Evolutionary conservation across 2,113 vertebrate genomes (phyloP), one percentile per base, ranked within the genome.

Genomic region (Coptodon bakossiorum): DNA sequence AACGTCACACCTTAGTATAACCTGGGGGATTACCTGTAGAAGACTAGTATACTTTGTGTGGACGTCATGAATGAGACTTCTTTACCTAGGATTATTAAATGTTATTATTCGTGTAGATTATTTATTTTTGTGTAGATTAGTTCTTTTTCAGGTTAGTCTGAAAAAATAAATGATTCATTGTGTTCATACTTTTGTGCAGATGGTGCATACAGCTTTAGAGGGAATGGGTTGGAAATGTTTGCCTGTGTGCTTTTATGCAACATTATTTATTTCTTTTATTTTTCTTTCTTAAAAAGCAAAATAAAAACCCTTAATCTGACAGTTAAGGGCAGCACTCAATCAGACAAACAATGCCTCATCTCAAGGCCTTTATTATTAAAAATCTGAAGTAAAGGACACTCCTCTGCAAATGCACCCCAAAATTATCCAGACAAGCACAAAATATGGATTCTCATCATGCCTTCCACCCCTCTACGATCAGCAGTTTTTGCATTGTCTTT

Each of bases 91-190:
- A 45, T 17, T 76, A 45, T 48, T 48, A 76, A 5, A 48, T 29
- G 22, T 73, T 45, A 16, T 48, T 73, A 29, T 48, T 76, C 0
- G 0, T 29, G 13, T 45, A 27, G 22, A 27, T 11, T 76, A 45
- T 76, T 73, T 34, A 34, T 34, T 63, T 36, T 63, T 36, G 9
- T 63, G 16, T 36, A 63, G 31, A 63, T 63, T 11, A 36, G 38
- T 17, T 76, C 22, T 73, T 45, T 45, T 45, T 73, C 68, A 45
- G 22, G 16, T 29, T 2, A 45, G 22, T 73, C 40, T 27, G 22
- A 45, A 45, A 73, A 73, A 45, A 40, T n/a, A 73, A 73, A 43
- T 76, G 2, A 48, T 2, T 9, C 6, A 48, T 24, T 0, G 9
- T 45, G 5, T 48, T 73, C 22, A 29, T 73, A 48, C 40, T 73